Evolutionary conservation across 2,113 vertebrate genomes (phyloP).

Genomic region (Elaphurus davidianus): DNA sequence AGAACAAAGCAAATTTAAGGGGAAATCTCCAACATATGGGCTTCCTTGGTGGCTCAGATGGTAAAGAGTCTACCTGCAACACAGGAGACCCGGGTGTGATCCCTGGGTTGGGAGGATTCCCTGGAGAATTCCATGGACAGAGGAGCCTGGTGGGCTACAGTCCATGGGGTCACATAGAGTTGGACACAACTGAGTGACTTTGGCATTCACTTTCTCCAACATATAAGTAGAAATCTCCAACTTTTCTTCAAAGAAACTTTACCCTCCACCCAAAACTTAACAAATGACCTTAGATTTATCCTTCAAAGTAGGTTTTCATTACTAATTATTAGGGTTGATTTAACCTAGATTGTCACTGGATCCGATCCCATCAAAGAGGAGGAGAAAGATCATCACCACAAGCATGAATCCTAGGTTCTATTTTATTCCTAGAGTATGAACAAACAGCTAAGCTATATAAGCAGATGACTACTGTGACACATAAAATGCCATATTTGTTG

Average conservation of each 20-base stretch:
- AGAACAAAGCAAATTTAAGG: constrained; percentile 7
- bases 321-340: not conserved
- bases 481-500: not conserved
- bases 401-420: not conserved
- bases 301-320: constrained; percentile 9
- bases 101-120: not conserved
- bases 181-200: not conserved
- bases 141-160: not conserved
- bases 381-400: not conserved
- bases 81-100: not conserved
- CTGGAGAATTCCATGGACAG: not conserved
- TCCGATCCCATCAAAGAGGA: not conserved
- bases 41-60: not conserved
- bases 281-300: not conserved
- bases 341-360: not conserved
- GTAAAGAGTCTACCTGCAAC: not conserved
- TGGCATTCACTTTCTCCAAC: not conserved
- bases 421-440: not conserved
- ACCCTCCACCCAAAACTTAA: not conserved
- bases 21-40: not conserved
- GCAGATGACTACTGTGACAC: not conserved
- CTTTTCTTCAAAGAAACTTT: not conserved
- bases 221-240: not conserved
- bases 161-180: not conserved
- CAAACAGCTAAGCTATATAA: not conserved